A percentile compares a stretch with the other conserved stretches of the same genome.
phyloP scores from a whole-genome alignment of 1,140 invertebrate species.

The Sinonovacula constricta region DNA sequence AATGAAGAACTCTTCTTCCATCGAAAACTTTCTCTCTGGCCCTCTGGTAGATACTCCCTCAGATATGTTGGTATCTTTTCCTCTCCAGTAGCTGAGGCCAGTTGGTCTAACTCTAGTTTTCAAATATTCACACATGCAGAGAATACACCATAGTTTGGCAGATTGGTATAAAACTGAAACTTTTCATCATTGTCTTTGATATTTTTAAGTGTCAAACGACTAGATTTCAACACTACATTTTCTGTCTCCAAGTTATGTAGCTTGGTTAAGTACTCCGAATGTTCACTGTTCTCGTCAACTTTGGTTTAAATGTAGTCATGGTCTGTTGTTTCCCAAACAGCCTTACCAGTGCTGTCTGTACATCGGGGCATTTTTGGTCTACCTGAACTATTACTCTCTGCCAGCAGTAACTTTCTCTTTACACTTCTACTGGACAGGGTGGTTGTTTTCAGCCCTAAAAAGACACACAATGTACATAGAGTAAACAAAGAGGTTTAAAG shows the following conservation, averaged over 20 bases:
- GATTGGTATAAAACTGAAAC: slow-evolving; percentile 26
- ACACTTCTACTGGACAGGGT: too few species aligned
- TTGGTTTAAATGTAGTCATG: too few species aligned
- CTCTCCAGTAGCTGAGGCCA: slow-evolving; percentile 16
- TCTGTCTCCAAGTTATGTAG: slow-evolving; percentile 6
- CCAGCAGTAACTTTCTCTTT: too few species aligned
- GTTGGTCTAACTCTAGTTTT: neutral
- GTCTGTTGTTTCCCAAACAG: too few species aligned
- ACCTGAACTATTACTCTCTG: too few species aligned
- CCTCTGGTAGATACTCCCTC: neutral
- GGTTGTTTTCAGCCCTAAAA: too few species aligned
- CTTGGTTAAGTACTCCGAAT: neutral
- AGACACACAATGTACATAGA: too few species aligned
- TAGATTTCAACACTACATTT: slow-evolving; percentile 10
- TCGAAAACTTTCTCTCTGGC: neutral
- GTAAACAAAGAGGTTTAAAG: too few species aligned
- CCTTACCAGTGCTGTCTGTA: too few species aligned
- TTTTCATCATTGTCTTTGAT: slow-evolving; percentile 22
- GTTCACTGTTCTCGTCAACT: too few species aligned
- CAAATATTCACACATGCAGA: neutral
- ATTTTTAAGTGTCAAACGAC: slow-evolving; percentile 2
- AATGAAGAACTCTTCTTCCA: slow-evolving; percentile 27
- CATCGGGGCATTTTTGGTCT: too few species aligned
- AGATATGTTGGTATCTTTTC: neutral
- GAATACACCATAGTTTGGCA: slow-evolving; percentile 22